A percentile compares a stretch with the other conserved stretches of the same genome.
phyloP scores from a whole-genome alignment of 64 coral and sea anemone species.

The Platygyra sinensis region DNA sequence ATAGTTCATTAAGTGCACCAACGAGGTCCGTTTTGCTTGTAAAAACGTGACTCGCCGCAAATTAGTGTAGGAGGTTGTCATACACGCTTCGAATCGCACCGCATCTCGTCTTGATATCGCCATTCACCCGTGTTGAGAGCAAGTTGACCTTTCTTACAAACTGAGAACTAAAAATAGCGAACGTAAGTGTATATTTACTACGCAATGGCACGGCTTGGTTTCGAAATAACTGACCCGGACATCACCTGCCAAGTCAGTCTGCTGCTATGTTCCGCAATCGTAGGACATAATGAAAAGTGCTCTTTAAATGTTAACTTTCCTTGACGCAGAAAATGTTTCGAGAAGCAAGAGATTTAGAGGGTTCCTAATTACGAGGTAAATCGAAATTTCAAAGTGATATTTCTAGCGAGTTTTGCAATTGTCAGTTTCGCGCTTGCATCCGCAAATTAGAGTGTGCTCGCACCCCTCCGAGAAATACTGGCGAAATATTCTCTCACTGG shows the following conservation, averaged over 20 bases:
- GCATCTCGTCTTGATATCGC: background rate
- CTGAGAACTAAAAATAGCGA: constrained; percentile 9
- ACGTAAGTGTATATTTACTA: constrained; percentile 2
- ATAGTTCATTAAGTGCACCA: too few relatives aligned
- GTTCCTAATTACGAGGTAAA: background rate
- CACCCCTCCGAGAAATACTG: too few relatives aligned
- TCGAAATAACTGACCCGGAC: background rate
- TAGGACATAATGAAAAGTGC: background rate
- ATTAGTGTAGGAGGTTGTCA: background rate
- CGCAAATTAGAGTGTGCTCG: too few relatives aligned
- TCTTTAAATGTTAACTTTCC: background rate
- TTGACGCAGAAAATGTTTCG: background rate
- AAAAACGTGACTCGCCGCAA: too few relatives aligned
- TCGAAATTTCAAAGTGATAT: background rate
- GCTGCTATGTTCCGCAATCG: background rate
- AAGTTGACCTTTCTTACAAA: constrained; percentile 19
- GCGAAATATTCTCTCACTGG: too few relatives aligned
- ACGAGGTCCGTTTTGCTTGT: too few relatives aligned
- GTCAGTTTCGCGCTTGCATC: too few relatives aligned
- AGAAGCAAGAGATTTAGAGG: background rate
- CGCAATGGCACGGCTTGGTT: background rate
- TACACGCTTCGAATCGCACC: background rate
- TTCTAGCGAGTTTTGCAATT: too few relatives aligned
- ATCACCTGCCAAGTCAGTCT: background rate
- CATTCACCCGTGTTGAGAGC: background rate